phyloP scores from a whole-genome alignment of 2,113 vertebrate species.

The Vanacampus margaritifer region DNA sequence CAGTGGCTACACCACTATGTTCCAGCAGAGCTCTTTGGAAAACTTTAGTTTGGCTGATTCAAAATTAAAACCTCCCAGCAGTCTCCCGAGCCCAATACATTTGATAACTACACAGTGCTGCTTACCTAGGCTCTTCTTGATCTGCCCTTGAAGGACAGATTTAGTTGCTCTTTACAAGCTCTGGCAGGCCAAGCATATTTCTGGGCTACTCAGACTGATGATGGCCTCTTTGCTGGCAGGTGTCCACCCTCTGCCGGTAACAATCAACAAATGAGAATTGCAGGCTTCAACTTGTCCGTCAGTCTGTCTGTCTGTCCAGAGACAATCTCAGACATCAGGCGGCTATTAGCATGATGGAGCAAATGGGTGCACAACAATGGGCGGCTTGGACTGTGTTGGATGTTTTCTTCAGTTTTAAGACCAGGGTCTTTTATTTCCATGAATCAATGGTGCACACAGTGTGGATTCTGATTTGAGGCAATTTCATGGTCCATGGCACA shows the following conservation, averaged over 20 bases:
- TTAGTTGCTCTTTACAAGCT: constrained; percentile 58
- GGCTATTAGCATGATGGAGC: constrained; percentile 42
- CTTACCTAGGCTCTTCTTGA: constrained; percentile 44
- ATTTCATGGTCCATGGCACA: constrained; percentile 29
- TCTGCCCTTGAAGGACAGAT: constrained; percentile 63
- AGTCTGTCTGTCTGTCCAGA: constrained; percentile 27
- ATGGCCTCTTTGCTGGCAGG: constrained; percentile 62
- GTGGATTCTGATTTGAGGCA: constrained; percentile 25
- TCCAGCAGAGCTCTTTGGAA: constrained; percentile 11
- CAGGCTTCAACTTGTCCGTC: constrained; percentile 39
- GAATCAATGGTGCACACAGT: constrained; percentile 6
- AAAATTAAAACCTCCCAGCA: constrained; percentile 25
- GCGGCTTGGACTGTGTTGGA: constrained; percentile 16
- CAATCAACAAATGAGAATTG: constrained; percentile 72
- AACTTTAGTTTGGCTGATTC: constrained; percentile 16
- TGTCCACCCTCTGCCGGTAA: constrained; percentile 65
- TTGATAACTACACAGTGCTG: constrained; percentile 41
- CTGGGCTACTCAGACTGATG: constrained; percentile 65
- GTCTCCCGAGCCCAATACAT: constrained; percentile 26
- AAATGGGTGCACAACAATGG: constrained; percentile 19
- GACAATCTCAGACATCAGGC: constrained; percentile 35
- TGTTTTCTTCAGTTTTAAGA: constrained; percentile 39
- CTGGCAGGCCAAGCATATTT: constrained; percentile 54
- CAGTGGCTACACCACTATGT: not conserved
- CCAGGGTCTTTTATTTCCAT: constrained; percentile 23